Evolutionary conservation across 23 tunicate genomes (phyloP), one percentile per base, ranked within the genome.

Genomic region (Halocynthia roretzi): DNA sequence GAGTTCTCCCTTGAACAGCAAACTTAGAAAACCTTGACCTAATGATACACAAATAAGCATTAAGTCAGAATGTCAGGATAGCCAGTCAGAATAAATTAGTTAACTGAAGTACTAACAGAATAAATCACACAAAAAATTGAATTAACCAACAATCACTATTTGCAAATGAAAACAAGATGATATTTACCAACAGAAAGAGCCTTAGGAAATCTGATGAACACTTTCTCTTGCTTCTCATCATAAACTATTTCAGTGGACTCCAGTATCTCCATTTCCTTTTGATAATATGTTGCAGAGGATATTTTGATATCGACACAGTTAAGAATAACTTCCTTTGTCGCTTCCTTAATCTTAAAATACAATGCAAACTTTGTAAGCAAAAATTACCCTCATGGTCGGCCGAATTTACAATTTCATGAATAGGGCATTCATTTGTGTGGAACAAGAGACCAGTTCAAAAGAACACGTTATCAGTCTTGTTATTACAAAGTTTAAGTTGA

Each of bases 251-350:
- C 81, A 17, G 18, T 54, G 7, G 85, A 80, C 21, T 48, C 56
- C 9, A 83, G n/a, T 53, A 23, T 62, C 31, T 54, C 15, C 17
- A 81, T 76, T 65, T 71, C 81, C n/a, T 63, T 66, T 5, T 61
- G 11, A 5, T 50, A 31, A 71, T 53, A 90, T 8, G 72, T 70
- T 6, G 76, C 90, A 54, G 88, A 90, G 52, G 80, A 65, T 0
- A 86, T 79, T 19, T 67, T 62, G 40, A 92, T 92, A 56, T 92
- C 98, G n/a, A 44, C 84, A 79, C 87, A n/a, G 75, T 92, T 92
- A 49, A 92, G 51, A 9, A 79, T 76, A 22, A 92, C 67, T 9
- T 44, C 62, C 22, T 66, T 40, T 8, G 98, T 92, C 61, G 87
- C 80, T 53, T 73, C 67, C 14, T 82, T 86, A 7, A 87, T 87